Evolutionary conservation across 1,140 invertebrate genomes (phyloP).

Genomic region (Galendromus occidentalis): DNA sequence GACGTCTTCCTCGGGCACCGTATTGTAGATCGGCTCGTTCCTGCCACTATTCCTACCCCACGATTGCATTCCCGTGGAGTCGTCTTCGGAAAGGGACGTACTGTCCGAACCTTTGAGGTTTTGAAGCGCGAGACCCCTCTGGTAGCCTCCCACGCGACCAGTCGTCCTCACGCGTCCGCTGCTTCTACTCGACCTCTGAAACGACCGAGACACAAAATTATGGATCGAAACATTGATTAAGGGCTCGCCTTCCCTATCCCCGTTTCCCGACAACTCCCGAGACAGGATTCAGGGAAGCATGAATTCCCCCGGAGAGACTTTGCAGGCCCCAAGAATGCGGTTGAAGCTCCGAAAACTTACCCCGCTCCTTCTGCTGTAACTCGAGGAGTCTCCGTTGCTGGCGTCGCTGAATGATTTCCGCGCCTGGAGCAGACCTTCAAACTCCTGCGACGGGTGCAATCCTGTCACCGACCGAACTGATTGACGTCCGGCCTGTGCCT

Average conservation of each 20-base stretch:
- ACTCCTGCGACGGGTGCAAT: not conserved
- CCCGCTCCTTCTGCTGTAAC: not conserved
- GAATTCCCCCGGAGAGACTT: no score
- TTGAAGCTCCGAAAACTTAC: not conserved
- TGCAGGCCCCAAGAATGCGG: no score
- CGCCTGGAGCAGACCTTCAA: slow-evolving; percentile 4
- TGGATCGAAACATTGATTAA: no score
- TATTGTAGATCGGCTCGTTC: slow-evolving; percentile 2
- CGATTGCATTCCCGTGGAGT: slow-evolving; percentile 1
- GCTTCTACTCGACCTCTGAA: slow-evolving; percentile 7
- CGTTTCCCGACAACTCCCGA: no score
- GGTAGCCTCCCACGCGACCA: not conserved
- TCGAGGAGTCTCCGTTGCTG: slow-evolving; percentile 5
- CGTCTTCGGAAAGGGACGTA: not conserved
- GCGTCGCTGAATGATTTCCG: slow-evolving; percentile 3
- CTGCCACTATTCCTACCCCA: not conserved
- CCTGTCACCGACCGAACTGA: not conserved
- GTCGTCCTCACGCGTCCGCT: not conserved
- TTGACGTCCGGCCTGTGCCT: not conserved
- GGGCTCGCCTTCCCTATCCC: no score
- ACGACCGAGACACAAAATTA: no score
- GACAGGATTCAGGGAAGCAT: no score
- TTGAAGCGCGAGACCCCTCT: not conserved
- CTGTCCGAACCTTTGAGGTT: not conserved
- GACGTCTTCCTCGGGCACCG: not conserved